These are phyloP conservation scores for Meloe dianella DNA, from an alignment of 2,888 invertebrate genomes.

Conservation along the genomic window DNA sequence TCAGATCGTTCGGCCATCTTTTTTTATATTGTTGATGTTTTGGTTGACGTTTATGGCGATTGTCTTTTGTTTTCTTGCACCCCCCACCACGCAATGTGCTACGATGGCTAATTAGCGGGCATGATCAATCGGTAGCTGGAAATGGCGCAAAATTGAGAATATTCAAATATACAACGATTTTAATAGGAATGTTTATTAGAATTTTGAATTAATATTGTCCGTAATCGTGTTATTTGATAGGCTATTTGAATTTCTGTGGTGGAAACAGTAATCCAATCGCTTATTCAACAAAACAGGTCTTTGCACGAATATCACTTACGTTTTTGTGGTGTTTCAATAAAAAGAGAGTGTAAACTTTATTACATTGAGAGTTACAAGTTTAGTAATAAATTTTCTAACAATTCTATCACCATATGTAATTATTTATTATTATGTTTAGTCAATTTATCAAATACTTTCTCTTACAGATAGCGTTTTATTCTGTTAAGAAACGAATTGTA, in stretches of 20 bases:
- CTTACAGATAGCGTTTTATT: too few relatives aligned
- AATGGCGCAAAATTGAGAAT: background rate
- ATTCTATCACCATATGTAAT: background rate
- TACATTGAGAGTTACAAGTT: background rate
- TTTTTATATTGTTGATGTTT: background rate
- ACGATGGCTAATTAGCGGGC: background rate
- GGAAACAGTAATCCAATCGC: too few relatives aligned
- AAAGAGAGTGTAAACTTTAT: background rate
- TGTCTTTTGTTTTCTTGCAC: background rate
- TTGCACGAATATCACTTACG: background rate
- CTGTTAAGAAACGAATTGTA: too few relatives aligned
- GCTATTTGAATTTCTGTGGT: too few relatives aligned
- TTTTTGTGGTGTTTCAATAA: background rate
- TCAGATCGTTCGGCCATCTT: slow-evolving; percentile 42
- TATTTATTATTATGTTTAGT: too few relatives aligned
- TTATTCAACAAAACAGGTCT: too few relatives aligned
- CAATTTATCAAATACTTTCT: too few relatives aligned
- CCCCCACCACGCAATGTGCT: background rate
- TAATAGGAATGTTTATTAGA: too few relatives aligned
- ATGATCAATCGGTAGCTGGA: background rate
- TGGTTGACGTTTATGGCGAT: background rate
- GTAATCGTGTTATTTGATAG: too few relatives aligned
- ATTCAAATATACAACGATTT: background rate
- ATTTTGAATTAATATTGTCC: too few relatives aligned
- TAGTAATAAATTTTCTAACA: background rate